Evolutionary conservation across 2,797 vertebrate genomes (phyloP).

Genomic region (Sebastes nivosus): DNA sequence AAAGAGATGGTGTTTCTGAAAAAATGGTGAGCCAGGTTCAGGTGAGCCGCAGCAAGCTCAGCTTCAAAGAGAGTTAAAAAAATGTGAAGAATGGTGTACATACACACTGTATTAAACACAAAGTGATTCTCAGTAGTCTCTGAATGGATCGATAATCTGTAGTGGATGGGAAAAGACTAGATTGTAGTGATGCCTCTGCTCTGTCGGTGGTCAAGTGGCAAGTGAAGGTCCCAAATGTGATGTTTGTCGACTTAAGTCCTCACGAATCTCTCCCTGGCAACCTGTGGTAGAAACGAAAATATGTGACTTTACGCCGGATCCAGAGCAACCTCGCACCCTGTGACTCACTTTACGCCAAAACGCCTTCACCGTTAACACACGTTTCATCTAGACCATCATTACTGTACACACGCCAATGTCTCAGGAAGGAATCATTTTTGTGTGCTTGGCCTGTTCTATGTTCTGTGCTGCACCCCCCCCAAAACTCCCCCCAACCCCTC

Average conservation of each 20-base stretch:
- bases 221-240: constrained; percentile 65
- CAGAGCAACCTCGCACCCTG: constrained; percentile 72
- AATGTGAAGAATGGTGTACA: constrained; percentile 74
- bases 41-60: constrained; percentile 25
- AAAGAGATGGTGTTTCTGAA: constrained; percentile 51
- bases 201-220: constrained; percentile 44
- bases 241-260: constrained; percentile 56
- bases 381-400: constrained; percentile 67
- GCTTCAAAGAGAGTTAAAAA: constrained; percentile 54
- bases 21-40: constrained; percentile 23
- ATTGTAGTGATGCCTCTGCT: constrained; percentile 44
- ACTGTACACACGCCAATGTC: constrained; percentile 80
- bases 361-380: constrained; percentile 73
- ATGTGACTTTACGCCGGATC: constrained; percentile 62
- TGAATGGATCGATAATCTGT: constrained; percentile 46
- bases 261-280: constrained; percentile 40
- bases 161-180: constrained; percentile 45
- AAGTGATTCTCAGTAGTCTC: constrained; percentile 50
- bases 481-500: constrained; percentile 19
- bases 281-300: constrained; percentile 61
- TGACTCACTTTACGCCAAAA: constrained; percentile 78
- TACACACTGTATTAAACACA: constrained; percentile 71
- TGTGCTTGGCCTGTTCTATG: constrained; percentile 77
- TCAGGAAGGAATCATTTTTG: constrained; percentile 83
- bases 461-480: constrained; percentile 69